Conservation (phyloP, 2,113 vertebrate genomes). For the Saccopteryx bilineata region DNA sequence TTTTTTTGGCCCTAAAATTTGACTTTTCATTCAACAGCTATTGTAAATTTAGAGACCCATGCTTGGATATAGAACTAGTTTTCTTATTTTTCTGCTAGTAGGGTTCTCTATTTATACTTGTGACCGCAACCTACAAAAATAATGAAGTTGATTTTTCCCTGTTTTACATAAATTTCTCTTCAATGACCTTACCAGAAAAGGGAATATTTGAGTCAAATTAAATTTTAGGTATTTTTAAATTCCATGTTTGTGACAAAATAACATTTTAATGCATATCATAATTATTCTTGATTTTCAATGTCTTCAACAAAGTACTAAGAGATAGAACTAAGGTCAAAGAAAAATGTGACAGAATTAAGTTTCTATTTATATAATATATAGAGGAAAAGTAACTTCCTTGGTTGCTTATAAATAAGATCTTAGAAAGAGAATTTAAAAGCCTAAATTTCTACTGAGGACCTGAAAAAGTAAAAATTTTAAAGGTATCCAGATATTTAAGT, state of each 20-base stretch:
- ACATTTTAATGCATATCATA: not conserved
- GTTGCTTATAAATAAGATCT: not conserved
- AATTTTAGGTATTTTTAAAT: not conserved
- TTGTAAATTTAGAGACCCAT: not conserved
- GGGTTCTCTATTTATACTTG: not conserved
- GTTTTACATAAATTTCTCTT: not conserved
- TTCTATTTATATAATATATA: not conserved
- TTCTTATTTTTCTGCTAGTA: not conserved
- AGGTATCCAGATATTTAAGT: not conserved
- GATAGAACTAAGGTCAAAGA: not conserved
- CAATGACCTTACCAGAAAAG: not conserved
- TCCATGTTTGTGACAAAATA: not conserved
- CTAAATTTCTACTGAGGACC: not conserved
- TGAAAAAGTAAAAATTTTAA: not conserved
- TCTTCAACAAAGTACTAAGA: not conserved
- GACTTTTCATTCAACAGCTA: not conserved
- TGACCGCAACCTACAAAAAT: not conserved
- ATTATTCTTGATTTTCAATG: conserved; percentile 4
- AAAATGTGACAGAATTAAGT: not conserved
- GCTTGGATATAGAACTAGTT: not conserved
- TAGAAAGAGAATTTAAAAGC: not conserved
- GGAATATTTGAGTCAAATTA: not conserved
- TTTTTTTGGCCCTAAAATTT: not conserved
- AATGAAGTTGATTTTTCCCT: not conserved
- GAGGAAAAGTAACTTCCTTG: not conserved